Evolutionary conservation across 2,888 invertebrate species (phyloP).

Genomic region (Cephus pygmeus): DNA sequence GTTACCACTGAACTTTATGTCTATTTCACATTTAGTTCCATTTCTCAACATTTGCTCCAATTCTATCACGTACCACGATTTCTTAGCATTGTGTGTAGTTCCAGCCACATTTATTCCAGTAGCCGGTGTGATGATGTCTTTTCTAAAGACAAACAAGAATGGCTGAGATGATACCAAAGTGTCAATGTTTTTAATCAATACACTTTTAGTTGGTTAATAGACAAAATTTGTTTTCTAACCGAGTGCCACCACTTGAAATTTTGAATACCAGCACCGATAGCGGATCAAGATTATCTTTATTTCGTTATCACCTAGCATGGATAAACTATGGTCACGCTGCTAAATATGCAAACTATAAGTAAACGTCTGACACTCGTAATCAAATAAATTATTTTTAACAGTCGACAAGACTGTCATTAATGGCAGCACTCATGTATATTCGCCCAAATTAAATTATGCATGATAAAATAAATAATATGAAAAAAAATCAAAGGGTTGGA

Average conservation of each 20-base stretch:
- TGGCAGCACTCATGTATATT: neutral
- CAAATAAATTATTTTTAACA: neutral
- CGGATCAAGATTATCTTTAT: neutral
- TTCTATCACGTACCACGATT: conserved; percentile 72
- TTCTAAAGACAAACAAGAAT: neutral
- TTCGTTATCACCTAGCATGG: neutral
- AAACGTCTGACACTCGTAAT: neutral
- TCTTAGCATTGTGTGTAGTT: conserved; percentile 71
- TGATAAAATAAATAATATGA: neutral
- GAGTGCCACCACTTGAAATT: neutral
- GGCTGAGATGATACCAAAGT: neutral
- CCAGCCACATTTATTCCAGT: conserved; percentile 44
- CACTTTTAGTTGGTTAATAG: neutral
- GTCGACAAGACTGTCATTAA: neutral
- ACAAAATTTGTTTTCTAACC: neutral
- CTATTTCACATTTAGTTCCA: conserved; percentile 72
- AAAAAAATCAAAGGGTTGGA: neutral
- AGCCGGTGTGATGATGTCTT: neutral
- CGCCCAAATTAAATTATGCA: neutral
- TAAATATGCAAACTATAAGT: neutral
- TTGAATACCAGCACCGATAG: neutral
- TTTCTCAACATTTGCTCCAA: conserved; percentile 71
- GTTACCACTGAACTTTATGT: conserved; percentile 75
- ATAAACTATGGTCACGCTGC: neutral
- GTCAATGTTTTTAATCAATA: neutral